A percentile compares a stretch with the other conserved stretches of the same genome.
Evolutionary conservation across 1,140 invertebrate species (phyloP).

Genomic region (Nomia melanderi): DNA sequence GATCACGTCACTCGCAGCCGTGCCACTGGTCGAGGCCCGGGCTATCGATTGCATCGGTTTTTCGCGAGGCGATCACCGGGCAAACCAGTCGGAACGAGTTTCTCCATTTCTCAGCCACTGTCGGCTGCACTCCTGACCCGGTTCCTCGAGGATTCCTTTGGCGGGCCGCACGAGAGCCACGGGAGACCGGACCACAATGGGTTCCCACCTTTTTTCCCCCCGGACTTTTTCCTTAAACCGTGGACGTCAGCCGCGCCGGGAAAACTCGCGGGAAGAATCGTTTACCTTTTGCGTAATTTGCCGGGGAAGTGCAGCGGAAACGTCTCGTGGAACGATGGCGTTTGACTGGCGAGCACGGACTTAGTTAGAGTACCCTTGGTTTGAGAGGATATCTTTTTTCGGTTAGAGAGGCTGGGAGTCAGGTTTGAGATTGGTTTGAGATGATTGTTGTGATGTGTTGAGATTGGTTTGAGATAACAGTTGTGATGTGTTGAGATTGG

Average conservation of each 20-base stretch:
- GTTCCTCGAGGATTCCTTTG: background rate
- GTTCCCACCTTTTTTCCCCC: background rate
- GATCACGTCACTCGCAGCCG: background rate
- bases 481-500: too few relatives aligned
- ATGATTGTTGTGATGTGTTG: too few relatives aligned
- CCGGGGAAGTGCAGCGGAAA: background rate
- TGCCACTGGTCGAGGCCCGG: too few relatives aligned
- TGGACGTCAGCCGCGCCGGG: background rate
- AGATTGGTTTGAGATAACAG: too few relatives aligned
- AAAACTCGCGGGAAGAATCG: background rate
- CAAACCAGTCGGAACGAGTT: constrained; percentile 6
- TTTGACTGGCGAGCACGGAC: too few relatives aligned
- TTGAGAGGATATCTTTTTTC: too few relatives aligned
- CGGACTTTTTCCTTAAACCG: background rate
- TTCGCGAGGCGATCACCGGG: background rate
- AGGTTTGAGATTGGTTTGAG: too few relatives aligned
- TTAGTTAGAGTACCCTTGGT: too few relatives aligned
- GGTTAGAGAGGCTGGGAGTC: too few relatives aligned
- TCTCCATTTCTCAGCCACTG: constrained; percentile 13
- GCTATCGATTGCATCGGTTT: constrained; percentile 6
- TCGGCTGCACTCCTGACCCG: constrained; percentile 3
- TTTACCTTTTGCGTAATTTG: background rate
- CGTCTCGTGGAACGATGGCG: too few relatives aligned
- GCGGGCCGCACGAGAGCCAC: background rate
- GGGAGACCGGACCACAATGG: constrained; percentile 17